Base-by-base conservation (phyloP, 2,113 vertebrate species). In the Rhegmatorhina hoffmannsi region DNA sequence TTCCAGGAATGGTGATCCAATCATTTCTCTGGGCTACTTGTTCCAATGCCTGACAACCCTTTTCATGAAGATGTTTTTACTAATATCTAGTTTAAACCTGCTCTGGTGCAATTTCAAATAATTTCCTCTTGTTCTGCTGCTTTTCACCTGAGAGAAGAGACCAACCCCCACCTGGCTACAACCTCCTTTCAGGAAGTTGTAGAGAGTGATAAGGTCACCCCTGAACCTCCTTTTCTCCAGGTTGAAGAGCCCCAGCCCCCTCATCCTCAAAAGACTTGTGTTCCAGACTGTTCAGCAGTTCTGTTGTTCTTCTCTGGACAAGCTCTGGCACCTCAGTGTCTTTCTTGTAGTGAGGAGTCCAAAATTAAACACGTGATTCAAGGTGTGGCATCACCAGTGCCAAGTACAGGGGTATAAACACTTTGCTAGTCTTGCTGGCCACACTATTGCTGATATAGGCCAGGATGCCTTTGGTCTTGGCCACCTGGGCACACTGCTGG, bases 251-350 rank as follows among this genome's bases (percentile, higher is more conserved):
- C 19, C 23, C 49, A 40, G 40, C 13, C 70, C 24, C 24, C 18
- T 38, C 49, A 62, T 47, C 15, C 24, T 46, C 23, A 19, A 16
- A 28, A 10, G 29, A 24, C 6, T n/a, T 78, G 55, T 38, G n/a
- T 29, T 62, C 2, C n/a, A 55, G 15, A 47, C 16, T n/a, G 12
- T 55, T 40, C 19, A 11, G 19, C 15, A 70, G 38, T n/a, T 87
- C 24, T 0, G 0, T 1, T 38, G 21, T 11, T 15, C 15, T 69
- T 55, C 49, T 47, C 66, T 72, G 49, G n/a, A 55, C 24, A 9
- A 2, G 0, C 29, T n/a, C 24, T n/a, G 49, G n/a, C n/a, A 1
- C n/a, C 28, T 55, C 74, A 29, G 2, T 63, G n/a, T 3, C 29
- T 26, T 76, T 21, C 25, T 33, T 33, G 5, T 8, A 38, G 23